Conservation (phyloP, 2,113 vertebrate species). For the Gnathonemus longibarbis region DNA sequence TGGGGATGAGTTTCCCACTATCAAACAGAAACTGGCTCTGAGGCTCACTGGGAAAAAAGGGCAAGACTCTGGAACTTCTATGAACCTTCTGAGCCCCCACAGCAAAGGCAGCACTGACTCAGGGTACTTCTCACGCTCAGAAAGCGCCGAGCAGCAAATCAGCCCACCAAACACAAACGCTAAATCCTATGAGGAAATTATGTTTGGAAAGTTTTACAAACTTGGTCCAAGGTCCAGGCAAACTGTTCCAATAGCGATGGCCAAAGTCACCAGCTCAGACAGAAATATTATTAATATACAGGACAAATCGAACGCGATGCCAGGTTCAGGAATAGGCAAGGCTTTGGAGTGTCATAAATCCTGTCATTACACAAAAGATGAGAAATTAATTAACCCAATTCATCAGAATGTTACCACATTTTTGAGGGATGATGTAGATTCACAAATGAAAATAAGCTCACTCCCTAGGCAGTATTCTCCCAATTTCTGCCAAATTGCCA, state of each 20-base stretch:
- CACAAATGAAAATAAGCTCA: conserved; percentile 44
- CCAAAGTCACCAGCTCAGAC: conserved; percentile 61
- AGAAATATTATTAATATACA: conserved; percentile 58
- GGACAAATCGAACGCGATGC: conserved; percentile 55
- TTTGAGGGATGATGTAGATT: conserved; percentile 60
- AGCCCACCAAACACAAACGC: conserved; percentile 87
- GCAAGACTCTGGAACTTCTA: conserved; percentile 85
- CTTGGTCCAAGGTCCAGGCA: conserved; percentile 75
- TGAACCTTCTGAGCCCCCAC: conserved; percentile 91
- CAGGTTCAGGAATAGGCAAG: conserved; percentile 59
- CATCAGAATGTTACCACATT: conserved; percentile 72
- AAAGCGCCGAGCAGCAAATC: conserved; percentile 91
- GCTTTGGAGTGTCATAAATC: conserved; percentile 74
- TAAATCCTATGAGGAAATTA: conserved; percentile 96
- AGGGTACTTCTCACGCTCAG: conserved; percentile 95
- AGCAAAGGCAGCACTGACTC: conserved; percentile 99
- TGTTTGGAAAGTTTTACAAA: conserved; percentile 93
- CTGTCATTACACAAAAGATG: conserved; percentile 73
- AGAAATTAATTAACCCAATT: conserved; percentile 68
- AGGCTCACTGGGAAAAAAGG: conserved; percentile 90
- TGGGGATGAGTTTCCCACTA: conserved; percentile 82
- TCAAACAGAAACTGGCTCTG: conserved; percentile 91
- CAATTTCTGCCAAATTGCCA: conserved; percentile 47
- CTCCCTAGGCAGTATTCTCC: conserved; percentile 57
- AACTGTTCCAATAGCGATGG: conserved; percentile 59